Evolutionary conservation across 2,797 vertebrate species (phyloP).

Genomic region (Chaetodon trifasciatus): DNA sequence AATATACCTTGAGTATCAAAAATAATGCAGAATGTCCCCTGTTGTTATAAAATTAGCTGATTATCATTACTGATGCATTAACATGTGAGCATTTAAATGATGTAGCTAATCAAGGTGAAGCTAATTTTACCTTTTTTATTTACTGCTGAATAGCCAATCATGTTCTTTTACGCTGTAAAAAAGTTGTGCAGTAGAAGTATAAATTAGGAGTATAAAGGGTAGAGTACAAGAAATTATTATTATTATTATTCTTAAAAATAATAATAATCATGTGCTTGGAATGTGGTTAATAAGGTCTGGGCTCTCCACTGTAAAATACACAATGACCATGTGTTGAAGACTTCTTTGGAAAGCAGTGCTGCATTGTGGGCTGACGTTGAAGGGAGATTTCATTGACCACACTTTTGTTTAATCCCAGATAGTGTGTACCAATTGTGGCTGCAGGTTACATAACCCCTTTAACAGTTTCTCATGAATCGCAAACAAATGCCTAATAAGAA

Average conservation of each 20-base stretch:
- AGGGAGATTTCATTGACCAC: neutral
- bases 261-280: too few species aligned
- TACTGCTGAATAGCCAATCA: neutral
- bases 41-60: neutral
- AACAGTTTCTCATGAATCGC: constrained; percentile 32
- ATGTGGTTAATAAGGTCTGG: neutral
- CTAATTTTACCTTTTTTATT: neutral
- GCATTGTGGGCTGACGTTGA: neutral
- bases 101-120: neutral
- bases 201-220: neutral
- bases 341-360: neutral
- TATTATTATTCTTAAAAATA: too few species aligned
- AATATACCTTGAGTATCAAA: neutral
- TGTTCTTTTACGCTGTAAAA: neutral
- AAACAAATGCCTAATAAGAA: neutral
- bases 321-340: neutral
- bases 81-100: neutral
- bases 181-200: neutral
- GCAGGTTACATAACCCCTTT: neutral
- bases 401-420: constrained; percentile 23
- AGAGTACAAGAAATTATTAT: too few species aligned
- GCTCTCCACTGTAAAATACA: too few species aligned
- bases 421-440: neutral
- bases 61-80: neutral
- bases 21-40: neutral